Base-by-base conservation (phyloP, 2,888 invertebrate species). In the Drosophila phalerata region DNA sequence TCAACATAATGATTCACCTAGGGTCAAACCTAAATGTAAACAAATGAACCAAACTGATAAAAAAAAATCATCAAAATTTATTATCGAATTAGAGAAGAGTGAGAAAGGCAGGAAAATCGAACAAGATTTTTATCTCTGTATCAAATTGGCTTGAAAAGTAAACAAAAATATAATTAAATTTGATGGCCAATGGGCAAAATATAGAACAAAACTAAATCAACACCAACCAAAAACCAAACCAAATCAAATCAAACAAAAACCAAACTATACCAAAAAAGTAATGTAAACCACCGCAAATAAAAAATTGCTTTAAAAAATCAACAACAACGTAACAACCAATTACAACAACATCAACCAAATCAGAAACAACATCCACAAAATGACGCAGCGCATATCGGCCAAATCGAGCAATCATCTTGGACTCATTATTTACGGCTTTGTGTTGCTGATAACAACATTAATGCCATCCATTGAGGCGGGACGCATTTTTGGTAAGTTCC, bases 401-500 rank as follows among this genome's bases (percentile, higher is more conserved):
- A 91, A 90, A 90, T 92, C 87, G 82, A 90, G 90, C 88, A 91
- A 92, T 90, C 90, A 91, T 90, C 89, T 91, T 83, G 92, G 90
- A 86, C 90, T 91, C 87, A 92, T 93, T 85, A 92, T 92, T 88
- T 91, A 91, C 83, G 92, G 91, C 82, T 91, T 90, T 76, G 79
- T 87, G 49, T 70, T 92, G 88, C 81, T 92, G 79, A 81, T 92
- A 78, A 77, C 89, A 84, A 86, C 89, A 75, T 84, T 90, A 73
- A 80, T 86, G 64, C 82, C 90, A 52, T 62, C 73, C 55, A 72
- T 82, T 25, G 78, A 89, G 72, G 92, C 92, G 34, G 92, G 92
- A 69, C 90, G 92, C 64, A 90, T 93, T 86, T 93, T 93, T 69
- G 92, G 92, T 93, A 85, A 92, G 93, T 92, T 11, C 2, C 4